A percentile compares a stretch with the other conserved stretches of the same genome.
Conservation (phyloP, 1,140 invertebrate species). For the Neodiprion lecontei region DNA sequence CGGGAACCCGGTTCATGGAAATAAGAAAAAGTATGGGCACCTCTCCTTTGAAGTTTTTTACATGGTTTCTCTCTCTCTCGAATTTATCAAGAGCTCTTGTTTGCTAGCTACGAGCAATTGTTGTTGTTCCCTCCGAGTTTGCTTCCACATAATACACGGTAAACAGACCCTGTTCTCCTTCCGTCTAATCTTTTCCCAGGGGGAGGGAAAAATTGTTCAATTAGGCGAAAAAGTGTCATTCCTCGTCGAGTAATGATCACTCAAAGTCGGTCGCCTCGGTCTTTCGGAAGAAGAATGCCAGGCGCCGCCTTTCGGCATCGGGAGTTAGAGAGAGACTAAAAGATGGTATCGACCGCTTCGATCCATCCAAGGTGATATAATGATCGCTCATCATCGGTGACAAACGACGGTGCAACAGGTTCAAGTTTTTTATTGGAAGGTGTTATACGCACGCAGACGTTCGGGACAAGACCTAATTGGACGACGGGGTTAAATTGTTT, state of each 20-base stretch:
- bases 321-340: no score
- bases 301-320: no score
- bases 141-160: no score
- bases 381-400: background rate
- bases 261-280: background rate
- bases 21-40: background rate
- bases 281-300: no score
- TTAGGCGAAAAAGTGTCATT: background rate
- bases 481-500: no score
- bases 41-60: background rate
- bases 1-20: background rate
- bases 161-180: no score
- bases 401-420: background rate
- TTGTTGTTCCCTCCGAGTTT: background rate
- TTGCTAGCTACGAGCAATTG: background rate
- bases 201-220: no score
- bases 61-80: background rate
- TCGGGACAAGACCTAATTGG: no score
- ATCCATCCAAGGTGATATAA: conserved; percentile 1
- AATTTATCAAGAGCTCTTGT: conserved; percentile 3
- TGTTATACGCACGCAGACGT: no score
- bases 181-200: no score
- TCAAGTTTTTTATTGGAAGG: no score
- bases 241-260: background rate
- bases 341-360: background rate